Base-by-base conservation (phyloP, 92 coral and sea anemone species). In the Umimayanthus chanpuru region DNA sequence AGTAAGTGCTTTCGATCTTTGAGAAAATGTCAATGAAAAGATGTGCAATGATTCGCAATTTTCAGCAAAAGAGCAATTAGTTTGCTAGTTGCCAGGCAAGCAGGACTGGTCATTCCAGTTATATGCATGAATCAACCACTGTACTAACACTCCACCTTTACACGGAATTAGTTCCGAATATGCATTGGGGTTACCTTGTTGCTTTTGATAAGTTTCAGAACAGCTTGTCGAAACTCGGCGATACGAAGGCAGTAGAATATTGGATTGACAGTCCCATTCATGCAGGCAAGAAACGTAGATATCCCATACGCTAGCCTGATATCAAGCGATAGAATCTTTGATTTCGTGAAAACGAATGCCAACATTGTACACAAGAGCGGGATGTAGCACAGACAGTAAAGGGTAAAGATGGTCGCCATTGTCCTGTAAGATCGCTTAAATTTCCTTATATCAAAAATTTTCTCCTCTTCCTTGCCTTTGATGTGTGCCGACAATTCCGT, bases 261-360 rank as follows among this genome's bases (percentile, higher is more conserved):
- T 20, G 87, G 87, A 50, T 83, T 83, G 23, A 83, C 26, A 23
- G 78, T 68, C 2, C 87, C 87, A 44, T 83, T 83, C 66, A 83
- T 68, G 15, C 87, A 83, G 2, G 86, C 76, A 10, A 82, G 86
- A 41, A 66, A 82, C 39, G 86, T 82, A 26, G 86, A 82, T 26
- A 83, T 43, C n/a, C 87, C 87, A 30, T 83, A 83, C 9, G 87
- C 87, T 2, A 83, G 77, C 68, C 87, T 83, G 47, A 83, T 68
- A 21, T 32, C 20, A 9, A 29, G 9, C 11, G 78, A 70, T 20
- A 83, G 58, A 25, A 83, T 83, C 43, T 83, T 70, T 70, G 87
- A 68, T 29, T 44, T 12, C 1, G 77, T 83, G 65, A 83, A 83
- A 29, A 83, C 68, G 25, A 83, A 83, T 38, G 87, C 44, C 6